phyloP scores from a whole-genome alignment of 1,140 invertebrate genomes.

The Drosophila virilis region DNA sequence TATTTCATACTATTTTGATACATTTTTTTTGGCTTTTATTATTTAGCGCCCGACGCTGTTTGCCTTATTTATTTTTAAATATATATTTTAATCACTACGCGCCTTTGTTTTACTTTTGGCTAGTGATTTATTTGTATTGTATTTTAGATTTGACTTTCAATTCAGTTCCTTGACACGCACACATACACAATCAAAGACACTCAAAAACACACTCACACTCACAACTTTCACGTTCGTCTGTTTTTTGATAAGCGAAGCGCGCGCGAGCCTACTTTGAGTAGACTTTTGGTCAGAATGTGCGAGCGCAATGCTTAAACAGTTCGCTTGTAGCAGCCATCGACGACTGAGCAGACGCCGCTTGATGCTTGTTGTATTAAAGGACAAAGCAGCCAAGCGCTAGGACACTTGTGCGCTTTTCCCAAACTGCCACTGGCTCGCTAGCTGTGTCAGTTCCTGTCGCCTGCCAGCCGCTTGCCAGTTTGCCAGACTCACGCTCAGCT shows the following conservation, averaged over 20 bases:
- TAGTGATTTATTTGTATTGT: slow-evolving; percentile 72
- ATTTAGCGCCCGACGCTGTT: slow-evolving; percentile 34
- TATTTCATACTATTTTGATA: slow-evolving; percentile 40
- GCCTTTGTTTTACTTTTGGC: slow-evolving; percentile 56
- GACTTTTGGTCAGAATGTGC: slow-evolving; percentile 2
- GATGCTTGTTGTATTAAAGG: slow-evolving; percentile 55
- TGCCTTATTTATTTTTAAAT: slow-evolving; percentile 5
- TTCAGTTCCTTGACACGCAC: slow-evolving; percentile 37
- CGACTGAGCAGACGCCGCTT: slow-evolving; percentile 61
- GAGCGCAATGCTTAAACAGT: slow-evolving; percentile 55
- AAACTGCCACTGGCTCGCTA: slow-evolving; percentile 28
- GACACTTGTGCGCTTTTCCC: slow-evolving; percentile 61
- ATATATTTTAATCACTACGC: slow-evolving; percentile 3
- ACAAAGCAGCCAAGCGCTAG: slow-evolving; percentile 44
- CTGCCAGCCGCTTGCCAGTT: slow-evolving; percentile 45
- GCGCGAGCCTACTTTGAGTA: slow-evolving; percentile 43
- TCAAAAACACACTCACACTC: slow-evolving; percentile 20
- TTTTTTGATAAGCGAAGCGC: slow-evolving; percentile 67
- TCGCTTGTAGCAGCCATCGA: slow-evolving; percentile 71
- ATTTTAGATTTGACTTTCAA: slow-evolving; percentile 70
- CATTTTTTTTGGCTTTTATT: slow-evolving; percentile 49
- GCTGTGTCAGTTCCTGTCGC: slow-evolving; percentile 47
- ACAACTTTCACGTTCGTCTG: slow-evolving; percentile 50
- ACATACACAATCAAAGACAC: slow-evolving; percentile 21
- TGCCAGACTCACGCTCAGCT: slow-evolving; percentile 67